phyloP scores from a whole-genome alignment of 2,113 vertebrate genomes.

The Microcebus lehilahytsara region DNA sequence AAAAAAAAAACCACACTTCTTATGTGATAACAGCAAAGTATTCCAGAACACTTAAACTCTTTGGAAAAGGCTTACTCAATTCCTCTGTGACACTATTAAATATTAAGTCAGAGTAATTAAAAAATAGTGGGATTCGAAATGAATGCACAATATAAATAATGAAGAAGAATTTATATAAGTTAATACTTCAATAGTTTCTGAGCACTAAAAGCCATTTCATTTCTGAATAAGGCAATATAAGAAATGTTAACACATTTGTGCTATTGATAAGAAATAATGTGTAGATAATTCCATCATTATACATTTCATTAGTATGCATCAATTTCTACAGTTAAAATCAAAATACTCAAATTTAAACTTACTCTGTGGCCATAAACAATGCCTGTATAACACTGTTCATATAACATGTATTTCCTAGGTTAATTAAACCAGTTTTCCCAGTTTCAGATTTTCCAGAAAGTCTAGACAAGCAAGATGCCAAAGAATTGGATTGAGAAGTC shows the following conservation, averaged over 20 bases:
- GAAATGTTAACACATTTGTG: not conserved
- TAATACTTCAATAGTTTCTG: conserved; percentile 23
- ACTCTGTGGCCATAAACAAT: conserved; percentile 99
- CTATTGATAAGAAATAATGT: not conserved
- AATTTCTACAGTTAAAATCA: conserved; percentile 36
- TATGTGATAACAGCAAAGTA: not conserved
- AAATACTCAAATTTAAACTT: conserved; percentile 81
- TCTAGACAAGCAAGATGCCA: conserved; percentile 92
- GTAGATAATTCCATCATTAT: not conserved
- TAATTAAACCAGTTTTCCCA: conserved; percentile 97
- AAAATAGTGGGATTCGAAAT: not conserved
- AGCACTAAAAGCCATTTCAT: not conserved
- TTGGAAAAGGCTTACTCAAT: not conserved
- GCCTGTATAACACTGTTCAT: conserved; percentile 99
- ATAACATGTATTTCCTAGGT: conserved; percentile 98
- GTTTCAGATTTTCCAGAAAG: conserved; percentile 97
- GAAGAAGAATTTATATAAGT: not conserved
- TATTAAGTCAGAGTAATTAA: not conserved
- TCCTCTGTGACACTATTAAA: not conserved
- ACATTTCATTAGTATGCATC: not conserved
- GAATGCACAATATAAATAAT: conserved; percentile 14
- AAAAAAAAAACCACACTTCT: not conserved
- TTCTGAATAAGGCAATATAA: not conserved
- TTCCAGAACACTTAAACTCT: not conserved
- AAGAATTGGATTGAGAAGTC: conserved; percentile 96